These are phyloP conservation scores for Lacanobia oleracea DNA, from an alignment of 2,888 invertebrate genomes.

Conservation along the genomic window DNA sequence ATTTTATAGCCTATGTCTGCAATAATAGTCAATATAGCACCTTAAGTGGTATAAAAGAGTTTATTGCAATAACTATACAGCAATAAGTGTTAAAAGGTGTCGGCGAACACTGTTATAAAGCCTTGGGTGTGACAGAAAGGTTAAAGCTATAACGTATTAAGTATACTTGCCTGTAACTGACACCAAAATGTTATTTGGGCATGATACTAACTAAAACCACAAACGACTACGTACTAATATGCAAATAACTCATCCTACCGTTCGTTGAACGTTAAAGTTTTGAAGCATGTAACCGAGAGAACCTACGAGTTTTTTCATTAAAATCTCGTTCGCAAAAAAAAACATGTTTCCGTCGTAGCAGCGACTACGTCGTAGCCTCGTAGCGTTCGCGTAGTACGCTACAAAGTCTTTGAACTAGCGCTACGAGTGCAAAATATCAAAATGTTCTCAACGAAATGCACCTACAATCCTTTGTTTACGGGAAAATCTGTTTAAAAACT, in stretches of 20 bases:
- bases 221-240: neutral
- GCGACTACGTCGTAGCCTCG: conserved; percentile 28
- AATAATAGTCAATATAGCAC: too few relatives aligned
- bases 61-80: too few relatives aligned
- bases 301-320: conserved; percentile 4
- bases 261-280: conserved; percentile 18
- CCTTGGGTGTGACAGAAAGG: too few relatives aligned
- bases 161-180: too few relatives aligned
- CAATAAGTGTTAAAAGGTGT: too few relatives aligned
- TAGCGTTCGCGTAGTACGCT: conserved; percentile 35
- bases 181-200: too few relatives aligned
- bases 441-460: conserved; percentile 13
- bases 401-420: conserved; percentile 16
- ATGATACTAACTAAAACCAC: neutral
- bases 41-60: too few relatives aligned
- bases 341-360: conserved; percentile 30
- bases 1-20: too few relatives aligned
- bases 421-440: conserved; percentile 39
- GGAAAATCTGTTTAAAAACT: conserved; percentile 25
- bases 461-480: conserved; percentile 27
- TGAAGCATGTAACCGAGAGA: neutral
- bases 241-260: neutral
- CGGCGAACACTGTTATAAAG: too few relatives aligned
- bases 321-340: conserved; percentile 10
- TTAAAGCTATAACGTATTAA: too few relatives aligned